A percentile compares a stretch with the other conserved stretches of the same genome.
These are phyloP conservation scores for Conomelus anceps DNA, from an alignment of 2,888 invertebrate species.

Conservation along the genomic window DNA sequence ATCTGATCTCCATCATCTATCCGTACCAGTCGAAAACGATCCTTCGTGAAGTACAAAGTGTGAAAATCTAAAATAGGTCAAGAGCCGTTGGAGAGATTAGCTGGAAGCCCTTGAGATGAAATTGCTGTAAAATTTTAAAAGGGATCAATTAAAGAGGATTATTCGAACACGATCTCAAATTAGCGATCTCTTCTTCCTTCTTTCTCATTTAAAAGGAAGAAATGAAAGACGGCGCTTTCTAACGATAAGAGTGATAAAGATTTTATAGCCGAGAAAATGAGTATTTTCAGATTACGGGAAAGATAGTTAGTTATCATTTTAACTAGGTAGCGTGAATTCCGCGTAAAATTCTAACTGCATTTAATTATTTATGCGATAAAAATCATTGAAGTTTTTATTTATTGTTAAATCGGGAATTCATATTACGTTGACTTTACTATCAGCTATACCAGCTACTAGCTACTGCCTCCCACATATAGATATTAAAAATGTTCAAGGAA, in stretches of 20 bases:
- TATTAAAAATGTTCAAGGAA: too few species aligned
- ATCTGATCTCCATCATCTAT: neutral
- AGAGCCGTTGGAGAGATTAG: neutral
- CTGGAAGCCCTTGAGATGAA: neutral
- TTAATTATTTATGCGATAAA: too few species aligned
- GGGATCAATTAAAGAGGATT: neutral
- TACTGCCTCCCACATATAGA: too few species aligned
- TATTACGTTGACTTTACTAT: too few species aligned
- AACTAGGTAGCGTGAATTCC: neutral
- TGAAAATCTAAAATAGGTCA: neutral
- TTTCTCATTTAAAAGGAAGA: neutral
- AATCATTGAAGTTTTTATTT: too few species aligned
- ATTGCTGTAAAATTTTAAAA: neutral
- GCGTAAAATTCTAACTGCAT: too few species aligned
- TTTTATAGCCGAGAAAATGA: neutral
- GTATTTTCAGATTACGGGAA: neutral
- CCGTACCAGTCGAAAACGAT: neutral
- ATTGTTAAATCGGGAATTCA: too few species aligned
- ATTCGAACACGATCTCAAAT: neutral
- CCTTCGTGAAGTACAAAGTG: neutral
- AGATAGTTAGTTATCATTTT: neutral
- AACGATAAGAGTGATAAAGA: neutral
- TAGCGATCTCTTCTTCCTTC: neutral
- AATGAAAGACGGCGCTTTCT: neutral
- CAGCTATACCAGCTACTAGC: too few species aligned